Base-by-base conservation (phyloP, 1,140 invertebrate species). In the Charaxes varanes region DNA sequence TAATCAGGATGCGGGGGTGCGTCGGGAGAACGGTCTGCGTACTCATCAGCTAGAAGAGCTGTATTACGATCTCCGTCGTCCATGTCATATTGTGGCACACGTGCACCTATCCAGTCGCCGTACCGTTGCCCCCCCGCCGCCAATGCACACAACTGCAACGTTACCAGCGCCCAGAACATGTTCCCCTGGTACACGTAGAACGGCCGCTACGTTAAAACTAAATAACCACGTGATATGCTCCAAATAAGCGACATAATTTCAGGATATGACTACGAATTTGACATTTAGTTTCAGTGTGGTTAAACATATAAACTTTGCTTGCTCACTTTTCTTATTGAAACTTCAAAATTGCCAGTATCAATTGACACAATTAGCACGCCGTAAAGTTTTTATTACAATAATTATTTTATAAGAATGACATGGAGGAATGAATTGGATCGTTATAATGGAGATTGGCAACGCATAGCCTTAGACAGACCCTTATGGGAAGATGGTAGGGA, bases 221-320 rank as follows among this genome's bases (percentile, higher is more conserved):
- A 34, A 43, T 14, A 23, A 16, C 21, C 33, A 13, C 14, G 30
- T 46, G 27, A 27, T 30, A 46, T 34, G 35, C 14, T 42, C 33
- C 27, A 57, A 63, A 57, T 65, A 50, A 60, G 51, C 53, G 42
- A 42, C 68, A 77, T 68, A 59, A 58, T 74, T 66, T 36, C 42
- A 57, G 54, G 41, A 51, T 46, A 26, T 57, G 58, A 79, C 74
- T 73, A 67, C 38, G 45, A 78, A 69, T 78, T 79, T 79, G 71
- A 79, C 69, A 69, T 55, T 62, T 44, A 55, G 23, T 30, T 35
- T 22, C 6, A 32, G 24, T 23, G 7, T 38, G 11, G 19, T 10
- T 26, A 23, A 22, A 2, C 5, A 13, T 11, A 17, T 7, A 4
- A 18, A 18, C 4, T 10, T 1, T 17, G 2, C 8, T 22, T 3